Conservation (phyloP, 2,797 vertebrate genomes). For the Sebastes baramenuke region DNA sequence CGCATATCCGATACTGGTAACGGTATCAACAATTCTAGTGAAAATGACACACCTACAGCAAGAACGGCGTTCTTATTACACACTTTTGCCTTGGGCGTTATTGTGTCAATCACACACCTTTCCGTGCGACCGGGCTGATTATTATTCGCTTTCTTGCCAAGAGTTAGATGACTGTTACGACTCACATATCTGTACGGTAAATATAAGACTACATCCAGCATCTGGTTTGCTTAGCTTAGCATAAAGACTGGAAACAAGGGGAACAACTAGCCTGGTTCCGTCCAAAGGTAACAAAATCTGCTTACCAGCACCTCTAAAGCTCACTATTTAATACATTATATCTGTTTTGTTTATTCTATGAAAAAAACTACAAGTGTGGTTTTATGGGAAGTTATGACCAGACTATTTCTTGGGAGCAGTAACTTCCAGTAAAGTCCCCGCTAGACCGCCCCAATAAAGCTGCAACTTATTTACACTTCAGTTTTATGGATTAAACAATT, state of each 20-base stretch:
- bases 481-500: not conserved
- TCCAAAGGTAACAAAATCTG: too few species aligned
- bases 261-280: not conserved
- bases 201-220: not conserved
- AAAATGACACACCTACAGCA: too few species aligned
- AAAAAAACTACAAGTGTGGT: not conserved
- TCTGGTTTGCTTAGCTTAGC: not conserved
- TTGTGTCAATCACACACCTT: too few species aligned
- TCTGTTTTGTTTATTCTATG: not conserved
- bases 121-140: too few species aligned
- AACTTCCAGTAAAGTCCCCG: not conserved
- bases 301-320: too few species aligned
- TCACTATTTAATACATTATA: too few species aligned
- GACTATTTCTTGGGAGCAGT: not conserved
- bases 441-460: not conserved
- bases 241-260: not conserved
- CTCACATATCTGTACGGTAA: not conserved
- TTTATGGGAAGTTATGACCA: too few species aligned
- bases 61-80: too few species aligned
- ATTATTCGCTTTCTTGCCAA: not conserved
- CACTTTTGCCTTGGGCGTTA: too few species aligned
- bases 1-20: too few species aligned
- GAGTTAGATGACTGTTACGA: not conserved
- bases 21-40: too few species aligned
- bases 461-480: not conserved